Base-by-base conservation (phyloP, 2,888 invertebrate species). In the Nasonia oneida region DNA sequence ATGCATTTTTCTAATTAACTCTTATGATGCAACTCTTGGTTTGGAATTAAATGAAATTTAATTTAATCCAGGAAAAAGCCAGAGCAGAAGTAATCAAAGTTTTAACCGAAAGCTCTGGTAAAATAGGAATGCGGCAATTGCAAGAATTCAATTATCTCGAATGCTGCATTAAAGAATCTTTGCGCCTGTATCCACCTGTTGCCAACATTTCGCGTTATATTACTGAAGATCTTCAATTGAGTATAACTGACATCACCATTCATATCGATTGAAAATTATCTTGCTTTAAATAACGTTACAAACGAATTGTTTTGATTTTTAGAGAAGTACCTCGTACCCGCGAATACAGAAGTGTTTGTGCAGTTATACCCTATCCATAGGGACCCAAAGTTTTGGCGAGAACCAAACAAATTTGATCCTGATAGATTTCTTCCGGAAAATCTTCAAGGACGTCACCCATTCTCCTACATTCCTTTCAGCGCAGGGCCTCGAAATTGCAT, bases 401-500 rank as follows among this genome's bases (percentile, higher is more conserved):
- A 96, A 88, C 96, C 97, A 0, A 93, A 94, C 88, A 94, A 95
- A 0, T 96, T 95, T 90, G 94, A 96, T 83, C 96, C 96, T 0
- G 96, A 96, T 80, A 93, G 97, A 87, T 97, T 97, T 92, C 91
- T 96, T 64, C 95, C 95, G 0, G 95, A 96, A 89, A 89, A 87
- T 29, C 73, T 71, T 0, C 57, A 87, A 29, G 74, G 2, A 47
- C 93, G 96, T 47, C 96, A 96, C 92, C 95, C 95, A 0, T 96
- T 94, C 90, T 94, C 95, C 0, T 96, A 95, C 89, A 94, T 96
- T 71, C 96, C 96, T 0, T 96, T 96, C 87, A 96, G 96, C 90
- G 96, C 96, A 0, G 96, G 96, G 4, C 95, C 95, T 0, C 94
- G 96, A 50, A 96, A 96, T 91, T 96, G 96, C 89, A 96, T 96